Percentiles rank a stretch among this genome's conserved stretches.
Evolutionary conservation across 2,797 vertebrate species (phyloP).

Genomic region (Poeciliopsis presidionis): DNA sequence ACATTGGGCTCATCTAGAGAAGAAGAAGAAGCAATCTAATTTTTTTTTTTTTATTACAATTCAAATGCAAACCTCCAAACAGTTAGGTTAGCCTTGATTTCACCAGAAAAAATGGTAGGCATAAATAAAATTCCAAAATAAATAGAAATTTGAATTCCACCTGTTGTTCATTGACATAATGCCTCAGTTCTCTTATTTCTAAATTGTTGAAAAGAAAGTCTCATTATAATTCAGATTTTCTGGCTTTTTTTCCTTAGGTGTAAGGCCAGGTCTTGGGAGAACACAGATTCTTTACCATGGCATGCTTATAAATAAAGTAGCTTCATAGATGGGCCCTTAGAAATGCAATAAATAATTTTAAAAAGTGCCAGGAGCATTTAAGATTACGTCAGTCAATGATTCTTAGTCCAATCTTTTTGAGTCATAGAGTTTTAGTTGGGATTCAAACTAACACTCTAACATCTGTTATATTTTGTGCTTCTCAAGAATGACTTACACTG

Average conservation of each 20-base stretch:
- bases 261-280: not conserved
- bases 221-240: not conserved
- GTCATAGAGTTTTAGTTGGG: not conserved
- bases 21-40: slow-evolving; percentile 10
- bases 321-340: not conserved
- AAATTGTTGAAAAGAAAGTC: not conserved
- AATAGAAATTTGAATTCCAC: not conserved
- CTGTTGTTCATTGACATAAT: not conserved
- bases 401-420: not conserved
- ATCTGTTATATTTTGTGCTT: not conserved
- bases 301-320: not conserved
- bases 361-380: not conserved
- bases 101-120: no score
- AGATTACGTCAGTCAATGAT: not conserved
- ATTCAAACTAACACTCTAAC: not conserved
- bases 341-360: not conserved
- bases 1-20: slow-evolving; percentile 92
- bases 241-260: not conserved
- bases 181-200: not conserved
- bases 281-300: not conserved
- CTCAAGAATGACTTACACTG: slow-evolving; percentile 84
- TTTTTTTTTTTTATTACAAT: not conserved
- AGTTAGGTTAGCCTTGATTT: no score
- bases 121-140: not conserved
- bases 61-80: not conserved